phyloP scores from a whole-genome alignment of 2,113 vertebrate species.

The Semnopithecus entellus region DNA sequence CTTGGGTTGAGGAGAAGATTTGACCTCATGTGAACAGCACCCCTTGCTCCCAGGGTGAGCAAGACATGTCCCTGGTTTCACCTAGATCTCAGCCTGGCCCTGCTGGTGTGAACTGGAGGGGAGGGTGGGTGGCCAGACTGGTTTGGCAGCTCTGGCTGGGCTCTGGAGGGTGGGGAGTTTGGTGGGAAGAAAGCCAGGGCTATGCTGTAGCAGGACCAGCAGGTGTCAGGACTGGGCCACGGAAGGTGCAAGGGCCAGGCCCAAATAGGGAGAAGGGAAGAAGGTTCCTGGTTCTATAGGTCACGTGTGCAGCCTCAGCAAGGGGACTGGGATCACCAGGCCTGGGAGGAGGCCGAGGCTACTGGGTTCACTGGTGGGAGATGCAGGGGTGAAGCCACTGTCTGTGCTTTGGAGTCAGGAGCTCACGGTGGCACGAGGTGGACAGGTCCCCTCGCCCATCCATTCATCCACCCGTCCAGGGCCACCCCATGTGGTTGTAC shows the following conservation, averaged over 20 bases:
- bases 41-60: neutral
- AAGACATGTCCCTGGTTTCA: neutral
- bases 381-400: neutral
- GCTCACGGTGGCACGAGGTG: neutral
- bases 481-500: neutral
- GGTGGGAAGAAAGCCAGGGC: neutral
- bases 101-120: neutral
- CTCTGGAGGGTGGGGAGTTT: neutral
- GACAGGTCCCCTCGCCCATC: neutral
- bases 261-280: neutral
- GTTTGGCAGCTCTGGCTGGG: slow-evolving; percentile 22
- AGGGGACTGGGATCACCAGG: neutral
- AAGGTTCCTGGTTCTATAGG: neutral
- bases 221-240: slow-evolving; percentile 50
- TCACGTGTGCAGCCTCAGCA: neutral
- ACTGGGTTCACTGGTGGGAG: neutral
- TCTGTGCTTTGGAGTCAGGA: neutral
- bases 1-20: neutral
- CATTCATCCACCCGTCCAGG: neutral
- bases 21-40: neutral
- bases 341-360: neutral
- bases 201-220: neutral
- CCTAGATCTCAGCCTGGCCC: neutral
- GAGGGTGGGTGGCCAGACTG: slow-evolving; percentile 11
- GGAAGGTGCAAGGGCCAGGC: neutral